These are phyloP conservation scores for Atta colombica DNA, from an alignment of 1,140 invertebrate species.

Conservation along the genomic window DNA sequence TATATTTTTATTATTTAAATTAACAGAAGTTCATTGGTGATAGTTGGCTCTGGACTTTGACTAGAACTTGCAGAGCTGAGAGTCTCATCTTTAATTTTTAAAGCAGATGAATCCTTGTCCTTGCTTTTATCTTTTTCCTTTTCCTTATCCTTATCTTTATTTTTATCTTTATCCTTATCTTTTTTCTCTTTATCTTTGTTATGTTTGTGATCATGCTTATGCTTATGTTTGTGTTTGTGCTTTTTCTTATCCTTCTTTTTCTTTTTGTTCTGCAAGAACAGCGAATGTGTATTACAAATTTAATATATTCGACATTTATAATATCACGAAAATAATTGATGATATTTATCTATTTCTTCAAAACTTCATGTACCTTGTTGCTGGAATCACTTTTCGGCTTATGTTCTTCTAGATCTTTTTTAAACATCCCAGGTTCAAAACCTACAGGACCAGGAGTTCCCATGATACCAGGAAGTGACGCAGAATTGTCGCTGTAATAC, in stretches of 20 bases:
- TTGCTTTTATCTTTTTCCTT: constrained; percentile 85
- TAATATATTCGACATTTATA: not conserved
- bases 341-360: not conserved
- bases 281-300: constrained; percentile 40
- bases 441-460: constrained; percentile 90
- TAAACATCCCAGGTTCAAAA: constrained; percentile 94
- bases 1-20: constrained; percentile 60
- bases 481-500: constrained; percentile 92
- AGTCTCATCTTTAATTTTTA: constrained; percentile 88
- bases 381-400: constrained; percentile 85
- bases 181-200: constrained; percentile 84
- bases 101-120: constrained; percentile 81
- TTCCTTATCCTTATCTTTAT: constrained; percentile 84
- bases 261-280: constrained; percentile 89
- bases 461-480: constrained; percentile 90
- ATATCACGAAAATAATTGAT: not conserved
- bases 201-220: constrained; percentile 86
- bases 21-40: constrained; percentile 82
- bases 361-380: constrained; percentile 86
- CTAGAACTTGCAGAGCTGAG: constrained; percentile 89
- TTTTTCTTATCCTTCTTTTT: constrained; percentile 89
- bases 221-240: constrained; percentile 86
- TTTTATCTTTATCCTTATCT: constrained; percentile 84
- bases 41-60: constrained; percentile 86
- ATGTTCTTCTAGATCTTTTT: constrained; percentile 86